Conservation (phyloP, 2,113 vertebrate species). For the Triplophysa siluroides region DNA sequence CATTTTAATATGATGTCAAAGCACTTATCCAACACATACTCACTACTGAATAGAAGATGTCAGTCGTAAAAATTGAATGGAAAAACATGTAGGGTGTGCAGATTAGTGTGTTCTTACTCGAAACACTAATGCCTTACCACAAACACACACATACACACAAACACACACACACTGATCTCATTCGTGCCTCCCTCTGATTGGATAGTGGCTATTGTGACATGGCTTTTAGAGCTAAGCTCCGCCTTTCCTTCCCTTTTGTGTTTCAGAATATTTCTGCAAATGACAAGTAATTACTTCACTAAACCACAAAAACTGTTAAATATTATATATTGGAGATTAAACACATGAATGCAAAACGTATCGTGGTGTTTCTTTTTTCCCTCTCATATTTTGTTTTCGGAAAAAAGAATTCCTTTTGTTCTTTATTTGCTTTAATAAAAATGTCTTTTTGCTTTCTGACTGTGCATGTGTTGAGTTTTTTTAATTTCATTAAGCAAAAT, state of each 20-base stretch:
- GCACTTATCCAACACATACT: constrained; percentile 56
- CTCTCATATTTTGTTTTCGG: constrained; percentile 56
- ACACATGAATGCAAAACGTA: constrained; percentile 16
- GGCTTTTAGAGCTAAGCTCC: constrained; percentile 45
- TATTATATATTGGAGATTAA: constrained; percentile 24
- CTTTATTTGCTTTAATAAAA: constrained; percentile 72
- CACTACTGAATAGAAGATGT: background rate
- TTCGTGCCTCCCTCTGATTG: constrained; percentile 50
- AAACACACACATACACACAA: constrained; percentile 5
- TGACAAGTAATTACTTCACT: constrained; percentile 40
- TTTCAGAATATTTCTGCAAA: constrained; percentile 50
- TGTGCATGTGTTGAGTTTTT: background rate
- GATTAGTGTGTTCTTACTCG: constrained; percentile 13
- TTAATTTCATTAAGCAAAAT: background rate
- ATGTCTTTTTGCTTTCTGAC: constrained; percentile 63
- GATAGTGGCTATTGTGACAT: constrained; percentile 54
- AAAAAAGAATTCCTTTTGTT: constrained; percentile 69
- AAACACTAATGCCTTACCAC: constrained; percentile 24
- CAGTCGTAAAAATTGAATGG: background rate
- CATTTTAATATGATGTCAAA: constrained; percentile 60
- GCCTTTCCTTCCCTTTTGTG: constrained; percentile 40
- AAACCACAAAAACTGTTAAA: constrained; percentile 50
- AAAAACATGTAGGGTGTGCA: background rate
- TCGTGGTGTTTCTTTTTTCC: background rate
- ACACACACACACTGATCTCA: background rate